A percentile compares a stretch with the other conserved stretches of the same genome.
Evolutionary conservation across 2,888 invertebrate species (phyloP).

Genomic region (Punctoribates punctum): DNA sequence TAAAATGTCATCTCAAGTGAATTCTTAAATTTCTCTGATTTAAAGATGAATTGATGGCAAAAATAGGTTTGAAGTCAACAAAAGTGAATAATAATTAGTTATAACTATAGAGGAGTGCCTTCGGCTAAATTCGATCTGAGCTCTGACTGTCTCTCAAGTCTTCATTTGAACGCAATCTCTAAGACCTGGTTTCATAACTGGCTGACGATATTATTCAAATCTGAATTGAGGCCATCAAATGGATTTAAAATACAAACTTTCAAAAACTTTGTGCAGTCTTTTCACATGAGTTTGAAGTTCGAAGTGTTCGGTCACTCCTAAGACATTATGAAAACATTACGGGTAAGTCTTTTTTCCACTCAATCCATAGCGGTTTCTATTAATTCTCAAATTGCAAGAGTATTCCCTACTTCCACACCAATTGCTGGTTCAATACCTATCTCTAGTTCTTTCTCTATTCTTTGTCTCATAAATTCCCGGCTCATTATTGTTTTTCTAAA

Average conservation of each 20-base stretch:
- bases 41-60: background rate
- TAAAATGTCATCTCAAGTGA: background rate
- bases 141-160: slow-evolving; percentile 34
- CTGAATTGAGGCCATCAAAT: slow-evolving; percentile 29
- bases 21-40: background rate
- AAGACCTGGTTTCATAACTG: slow-evolving; percentile 36
- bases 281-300: background rate
- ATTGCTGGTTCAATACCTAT: no score
- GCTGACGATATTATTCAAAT: slow-evolving; percentile 38
- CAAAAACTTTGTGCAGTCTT: slow-evolving; percentile 15
- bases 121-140: background rate
- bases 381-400: no score
- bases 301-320: no score
- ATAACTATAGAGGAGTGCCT: background rate
- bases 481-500: no score
- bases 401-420: no score
- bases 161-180: slow-evolving; percentile 38
- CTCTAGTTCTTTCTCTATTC: no score
- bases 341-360: no score
- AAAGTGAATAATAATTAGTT: slow-evolving; percentile 20
- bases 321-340: no score
- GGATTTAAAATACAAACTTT: slow-evolving; percentile 30
- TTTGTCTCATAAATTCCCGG: no score
- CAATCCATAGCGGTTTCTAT: no score
- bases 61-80: slow-evolving; percentile 17